These are phyloP conservation scores for Salvelinus namaycush DNA, from an alignment of 2,113 vertebrate species.

Conservation along the genomic window DNA sequence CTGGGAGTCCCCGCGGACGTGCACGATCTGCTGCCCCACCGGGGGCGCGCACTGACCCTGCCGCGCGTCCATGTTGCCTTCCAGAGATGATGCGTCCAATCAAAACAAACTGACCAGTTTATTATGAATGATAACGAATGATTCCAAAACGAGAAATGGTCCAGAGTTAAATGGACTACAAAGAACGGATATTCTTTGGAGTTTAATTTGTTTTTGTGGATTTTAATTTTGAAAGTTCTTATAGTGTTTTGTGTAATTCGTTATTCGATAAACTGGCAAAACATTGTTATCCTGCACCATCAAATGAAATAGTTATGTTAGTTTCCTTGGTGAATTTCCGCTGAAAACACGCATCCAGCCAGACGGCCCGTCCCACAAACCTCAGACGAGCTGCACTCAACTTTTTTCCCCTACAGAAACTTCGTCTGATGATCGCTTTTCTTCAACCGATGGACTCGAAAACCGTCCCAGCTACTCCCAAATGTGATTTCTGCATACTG, in stretches of 20 bases:
- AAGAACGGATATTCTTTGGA: not conserved
- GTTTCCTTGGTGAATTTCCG: constrained; percentile 7
- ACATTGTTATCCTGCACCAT: not conserved
- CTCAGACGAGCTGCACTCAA: constrained; percentile 57
- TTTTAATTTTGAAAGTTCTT: constrained; percentile 43
- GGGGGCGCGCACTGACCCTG: constrained; percentile 78
- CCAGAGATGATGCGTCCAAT: constrained; percentile 43
- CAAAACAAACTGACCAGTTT: constrained; percentile 24
- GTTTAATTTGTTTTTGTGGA: not conserved
- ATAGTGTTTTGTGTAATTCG: not conserved
- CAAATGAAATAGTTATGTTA: not conserved
- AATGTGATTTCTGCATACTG: not conserved
- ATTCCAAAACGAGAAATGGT: not conserved
- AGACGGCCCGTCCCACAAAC: constrained; percentile 65
- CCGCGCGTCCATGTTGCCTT: constrained; percentile 71
- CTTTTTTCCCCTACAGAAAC: constrained; percentile 27
- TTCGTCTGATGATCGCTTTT: not conserved
- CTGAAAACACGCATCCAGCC: constrained; percentile 29
- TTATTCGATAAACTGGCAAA: constrained; percentile 15
- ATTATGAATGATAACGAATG: not conserved
- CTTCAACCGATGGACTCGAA: not conserved
- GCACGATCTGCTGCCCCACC: constrained; percentile 87
- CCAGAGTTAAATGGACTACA: not conserved
- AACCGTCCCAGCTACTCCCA: not conserved
- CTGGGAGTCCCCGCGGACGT: constrained; percentile 91